Conservation (phyloP, 2,113 vertebrate species). For the Macquaria australasica region DNA sequence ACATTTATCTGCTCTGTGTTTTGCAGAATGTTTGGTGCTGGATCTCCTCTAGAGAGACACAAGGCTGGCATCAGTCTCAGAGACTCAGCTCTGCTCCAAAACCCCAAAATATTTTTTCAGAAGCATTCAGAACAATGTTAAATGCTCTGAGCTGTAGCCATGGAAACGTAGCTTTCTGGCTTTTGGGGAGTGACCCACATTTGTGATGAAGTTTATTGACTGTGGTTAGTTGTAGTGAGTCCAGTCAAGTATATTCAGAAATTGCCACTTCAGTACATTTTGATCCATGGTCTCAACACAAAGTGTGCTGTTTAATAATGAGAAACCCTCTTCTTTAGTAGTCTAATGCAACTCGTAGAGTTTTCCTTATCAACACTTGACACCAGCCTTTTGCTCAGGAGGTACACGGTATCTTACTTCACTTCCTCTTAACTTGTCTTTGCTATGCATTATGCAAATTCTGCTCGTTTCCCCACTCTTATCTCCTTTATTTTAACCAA, state of each 20-base stretch:
- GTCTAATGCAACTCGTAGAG: neutral
- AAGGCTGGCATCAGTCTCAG: constrained; percentile 4
- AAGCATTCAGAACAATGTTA: neutral
- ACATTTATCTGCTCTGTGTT: neutral
- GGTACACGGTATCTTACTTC: neutral
- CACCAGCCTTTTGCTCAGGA: neutral
- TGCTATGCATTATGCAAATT: neutral
- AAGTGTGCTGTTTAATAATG: neutral
- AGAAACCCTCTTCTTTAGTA: neutral
- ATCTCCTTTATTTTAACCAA: neutral
- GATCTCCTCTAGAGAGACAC: constrained; percentile 27
- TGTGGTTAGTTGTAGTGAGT: neutral
- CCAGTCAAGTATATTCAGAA: neutral
- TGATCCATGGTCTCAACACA: neutral
- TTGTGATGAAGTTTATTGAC: neutral
- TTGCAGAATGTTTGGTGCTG: neutral
- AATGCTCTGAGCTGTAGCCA: constrained; percentile 40
- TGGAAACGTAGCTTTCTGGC: constrained; percentile 54
- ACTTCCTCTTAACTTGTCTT: constrained; percentile 5
- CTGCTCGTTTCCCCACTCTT: neutral
- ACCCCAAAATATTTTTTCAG: constrained; percentile 31
- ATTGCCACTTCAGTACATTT: neutral
- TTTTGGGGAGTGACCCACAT: constrained; percentile 46
- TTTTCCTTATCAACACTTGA: neutral
- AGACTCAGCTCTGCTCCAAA: constrained; percentile 17